A percentile compares a stretch with the other conserved stretches of the same genome.
Conservation (phyloP, 2,888 invertebrate genomes). For the Catocala nupta region DNA sequence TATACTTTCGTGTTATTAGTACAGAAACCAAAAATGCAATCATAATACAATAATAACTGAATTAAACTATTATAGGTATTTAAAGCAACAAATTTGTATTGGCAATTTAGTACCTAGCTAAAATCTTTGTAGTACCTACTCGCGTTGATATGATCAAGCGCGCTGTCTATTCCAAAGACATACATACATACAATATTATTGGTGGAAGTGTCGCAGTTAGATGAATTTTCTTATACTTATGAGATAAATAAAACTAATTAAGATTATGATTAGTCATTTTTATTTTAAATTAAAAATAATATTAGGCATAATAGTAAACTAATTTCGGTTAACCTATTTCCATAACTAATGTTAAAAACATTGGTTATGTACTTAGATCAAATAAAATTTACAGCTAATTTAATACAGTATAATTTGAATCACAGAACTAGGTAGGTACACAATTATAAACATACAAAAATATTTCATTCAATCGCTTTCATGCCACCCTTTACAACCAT, state of each 20-base stretch:
- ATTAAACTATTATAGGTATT: too few relatives aligned
- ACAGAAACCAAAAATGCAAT: too few relatives aligned
- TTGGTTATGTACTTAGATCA: slow-evolving; percentile 2
- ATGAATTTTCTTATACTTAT: background rate
- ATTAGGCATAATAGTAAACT: slow-evolving; percentile 29
- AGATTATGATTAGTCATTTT: slow-evolving; percentile 16
- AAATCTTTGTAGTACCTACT: too few relatives aligned
- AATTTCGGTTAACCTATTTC: slow-evolving; percentile 29
- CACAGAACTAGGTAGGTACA: slow-evolving; percentile 31
- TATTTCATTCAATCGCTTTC: slow-evolving; percentile 5
- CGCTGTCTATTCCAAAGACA: too few relatives aligned
- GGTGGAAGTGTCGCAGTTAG: too few relatives aligned
- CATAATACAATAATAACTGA: too few relatives aligned
- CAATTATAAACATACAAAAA: slow-evolving; percentile 17
- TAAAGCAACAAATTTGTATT: too few relatives aligned
- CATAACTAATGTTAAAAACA: slow-evolving; percentile 19
- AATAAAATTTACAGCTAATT: slow-evolving; percentile 26
- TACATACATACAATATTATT: too few relatives aligned
- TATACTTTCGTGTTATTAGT: too few relatives aligned
- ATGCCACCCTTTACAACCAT: background rate
- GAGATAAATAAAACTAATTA: background rate
- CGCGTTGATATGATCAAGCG: too few relatives aligned
- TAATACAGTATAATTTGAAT: slow-evolving; percentile 27
- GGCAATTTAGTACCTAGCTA: too few relatives aligned
- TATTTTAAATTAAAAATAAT: slow-evolving; percentile 31